Evolutionary conservation across 2,888 invertebrate genomes (phyloP).

Genomic region (Philonicus albiceps): DNA sequence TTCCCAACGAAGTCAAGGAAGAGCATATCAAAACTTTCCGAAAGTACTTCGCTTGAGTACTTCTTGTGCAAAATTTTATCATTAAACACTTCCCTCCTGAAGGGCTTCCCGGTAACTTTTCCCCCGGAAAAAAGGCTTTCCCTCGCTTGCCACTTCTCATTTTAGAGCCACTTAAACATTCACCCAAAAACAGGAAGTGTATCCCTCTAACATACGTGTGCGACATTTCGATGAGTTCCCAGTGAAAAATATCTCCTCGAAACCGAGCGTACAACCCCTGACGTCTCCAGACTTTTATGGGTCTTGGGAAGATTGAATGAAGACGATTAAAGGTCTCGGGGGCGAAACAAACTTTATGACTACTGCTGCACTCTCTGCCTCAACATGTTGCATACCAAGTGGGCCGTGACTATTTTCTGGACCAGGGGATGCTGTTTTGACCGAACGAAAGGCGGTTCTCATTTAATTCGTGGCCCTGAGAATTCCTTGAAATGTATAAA

Average conservation of each 20-base stretch:
- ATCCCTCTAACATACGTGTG: neutral
- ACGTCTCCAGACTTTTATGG: neutral
- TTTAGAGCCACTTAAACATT: neutral
- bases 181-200: neutral
- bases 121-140: neutral
- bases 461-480: neutral
- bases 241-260: neutral
- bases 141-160: neutral
- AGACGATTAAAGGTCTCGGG: neutral
- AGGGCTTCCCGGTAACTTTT: neutral
- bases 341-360: neutral
- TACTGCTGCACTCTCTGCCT: neutral
- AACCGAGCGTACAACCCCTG: neutral
- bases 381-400: neutral
- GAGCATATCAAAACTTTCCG: neutral
- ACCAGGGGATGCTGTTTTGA: neutral
- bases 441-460: neutral
- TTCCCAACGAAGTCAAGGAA: neutral
- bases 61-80: neutral
- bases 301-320: neutral
- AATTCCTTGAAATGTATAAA: neutral
- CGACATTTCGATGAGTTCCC: neutral
- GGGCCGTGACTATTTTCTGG: neutral
- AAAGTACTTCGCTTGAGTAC: neutral
- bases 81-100: neutral